Evolutionary conservation across 2,113 vertebrate genomes (phyloP), one percentile per base, ranked within the genome.

Genomic region (Prochilodus magdalenae): DNA sequence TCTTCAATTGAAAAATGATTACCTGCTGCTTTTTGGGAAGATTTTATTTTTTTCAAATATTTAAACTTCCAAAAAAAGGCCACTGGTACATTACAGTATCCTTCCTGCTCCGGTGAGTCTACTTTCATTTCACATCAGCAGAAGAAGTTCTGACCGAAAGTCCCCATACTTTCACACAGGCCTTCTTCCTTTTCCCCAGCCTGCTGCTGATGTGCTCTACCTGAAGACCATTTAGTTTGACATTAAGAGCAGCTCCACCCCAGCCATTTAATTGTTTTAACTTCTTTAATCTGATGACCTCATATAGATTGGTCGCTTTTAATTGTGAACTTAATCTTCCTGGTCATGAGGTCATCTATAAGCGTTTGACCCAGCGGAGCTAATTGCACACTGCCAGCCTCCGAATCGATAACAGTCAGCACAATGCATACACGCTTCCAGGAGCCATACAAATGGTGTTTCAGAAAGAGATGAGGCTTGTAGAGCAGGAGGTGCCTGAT

Each of bases 291-390:
- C 77, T 73, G 55, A 49, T 79, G 82, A 86, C 81, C 88, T 85
- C 49, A 16, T 75, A 85, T 80, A 77, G 84, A 91, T 80, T 73
- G 81, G 49, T 81, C 26, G 79, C 79, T 84, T 81, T 86, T 85
- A 87, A 74, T 77, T 80, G 81, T 66, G 85, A 81, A 73, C 87
- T 85, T 90, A 84, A 90, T 87, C 73, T 83, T 55, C 49, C 49
- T 30, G 89, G 89, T 91, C 86, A 80, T 83, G 87, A 92, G 89
- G 91, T 92, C 92, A 89, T 85, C 84, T 87, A 86, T 91, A 91
- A 92, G 91, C 88, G 74, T 88, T 59, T 91, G 91, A 94, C 91
- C 91, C 84, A 84, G 80, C 85, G 87, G 86, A 29, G 85, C 75
- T 91, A 89, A 91, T 91, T 88, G 89, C 87, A 0, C 83, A 78